Conservation (phyloP, 2,888 invertebrate genomes). For the Euplexia lucipara region DNA sequence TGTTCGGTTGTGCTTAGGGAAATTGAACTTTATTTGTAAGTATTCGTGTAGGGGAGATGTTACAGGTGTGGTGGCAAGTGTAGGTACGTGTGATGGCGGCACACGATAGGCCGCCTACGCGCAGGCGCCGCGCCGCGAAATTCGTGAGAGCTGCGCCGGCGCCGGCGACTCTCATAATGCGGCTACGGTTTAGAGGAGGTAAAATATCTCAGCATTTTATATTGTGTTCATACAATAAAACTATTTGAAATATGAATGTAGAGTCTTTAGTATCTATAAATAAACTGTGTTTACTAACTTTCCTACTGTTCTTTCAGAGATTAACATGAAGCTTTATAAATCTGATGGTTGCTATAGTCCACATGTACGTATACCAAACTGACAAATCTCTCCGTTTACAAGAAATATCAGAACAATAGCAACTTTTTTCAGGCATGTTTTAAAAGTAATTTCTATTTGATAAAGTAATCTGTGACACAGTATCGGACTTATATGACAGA, state of each 20-base stretch:
- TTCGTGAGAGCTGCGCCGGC: conserved; percentile 88
- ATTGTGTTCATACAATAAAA: conserved; percentile 52
- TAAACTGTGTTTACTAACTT: conserved; percentile 31
- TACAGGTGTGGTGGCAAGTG: conserved; percentile 73
- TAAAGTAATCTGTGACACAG: conserved; percentile 9
- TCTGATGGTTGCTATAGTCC: background rate
- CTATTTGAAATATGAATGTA: conserved; percentile 46
- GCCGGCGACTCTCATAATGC: conserved; percentile 77
- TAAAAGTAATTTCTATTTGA: too few species aligned
- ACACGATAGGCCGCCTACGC: conserved; percentile 88
- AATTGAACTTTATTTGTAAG: conserved; percentile 70
- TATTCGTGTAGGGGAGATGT: conserved; percentile 68
- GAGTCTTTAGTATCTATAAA: conserved; percentile 43
- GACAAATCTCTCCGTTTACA: background rate
- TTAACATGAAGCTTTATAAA: conserved; percentile 5
- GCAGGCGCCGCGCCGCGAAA: conserved; percentile 87
- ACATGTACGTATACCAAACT: background rate
- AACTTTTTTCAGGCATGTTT: background rate
- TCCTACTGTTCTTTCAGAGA: background rate
- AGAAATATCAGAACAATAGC: background rate
- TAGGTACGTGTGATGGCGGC: conserved; percentile 86
- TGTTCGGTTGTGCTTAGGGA: conserved; percentile 57
- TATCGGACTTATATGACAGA: background rate
- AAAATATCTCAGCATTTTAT: conserved; percentile 64
- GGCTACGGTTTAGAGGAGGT: conserved; percentile 61